A percentile compares a stretch with the other conserved stretches of the same genome.
phyloP scores from a whole-genome alignment of 2,113 vertebrate species.

The Cyphomyrus plagiostoma region DNA sequence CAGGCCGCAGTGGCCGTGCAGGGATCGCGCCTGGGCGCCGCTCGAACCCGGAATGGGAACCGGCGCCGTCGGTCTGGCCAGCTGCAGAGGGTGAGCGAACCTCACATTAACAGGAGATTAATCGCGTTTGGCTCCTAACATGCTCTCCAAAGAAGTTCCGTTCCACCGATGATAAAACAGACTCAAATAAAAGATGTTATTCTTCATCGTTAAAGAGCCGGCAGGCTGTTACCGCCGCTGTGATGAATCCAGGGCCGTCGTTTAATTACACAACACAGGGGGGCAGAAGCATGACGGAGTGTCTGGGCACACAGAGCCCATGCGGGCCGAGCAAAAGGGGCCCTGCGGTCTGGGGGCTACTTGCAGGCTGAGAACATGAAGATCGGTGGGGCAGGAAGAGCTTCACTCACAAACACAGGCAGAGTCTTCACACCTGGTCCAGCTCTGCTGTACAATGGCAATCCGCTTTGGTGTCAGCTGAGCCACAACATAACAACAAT shows the following conservation, averaged over 20 bases:
- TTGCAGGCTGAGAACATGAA: neutral
- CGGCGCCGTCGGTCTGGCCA: conserved; percentile 54
- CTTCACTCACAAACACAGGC: neutral
- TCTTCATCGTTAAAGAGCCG: conserved; percentile 22
- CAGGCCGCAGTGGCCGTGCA: conserved; percentile 52
- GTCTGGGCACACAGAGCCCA: neutral
- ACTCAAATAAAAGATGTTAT: neutral
- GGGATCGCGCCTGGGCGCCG: conserved; percentile 18
- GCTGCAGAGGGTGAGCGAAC: conserved; percentile 46
- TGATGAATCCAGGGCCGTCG: conserved; percentile 11
- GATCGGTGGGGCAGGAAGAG: neutral
- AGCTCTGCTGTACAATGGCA: too few species aligned
- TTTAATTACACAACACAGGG: neutral
- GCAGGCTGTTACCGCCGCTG: neutral
- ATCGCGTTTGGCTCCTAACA: conserved; percentile 35
- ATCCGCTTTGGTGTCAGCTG: too few species aligned
- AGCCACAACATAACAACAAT: too few species aligned
- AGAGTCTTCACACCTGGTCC: neutral
- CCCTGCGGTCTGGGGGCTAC: neutral
- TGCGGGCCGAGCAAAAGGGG: neutral
- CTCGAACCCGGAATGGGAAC: conserved; percentile 47
- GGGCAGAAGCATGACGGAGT: neutral
- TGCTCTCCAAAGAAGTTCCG: neutral
- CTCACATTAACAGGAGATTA: conserved; percentile 44
- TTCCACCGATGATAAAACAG: conserved; percentile 7